Base-by-base conservation (phyloP, 2,797 vertebrate genomes). In the Glyptemys insculpta region DNA sequence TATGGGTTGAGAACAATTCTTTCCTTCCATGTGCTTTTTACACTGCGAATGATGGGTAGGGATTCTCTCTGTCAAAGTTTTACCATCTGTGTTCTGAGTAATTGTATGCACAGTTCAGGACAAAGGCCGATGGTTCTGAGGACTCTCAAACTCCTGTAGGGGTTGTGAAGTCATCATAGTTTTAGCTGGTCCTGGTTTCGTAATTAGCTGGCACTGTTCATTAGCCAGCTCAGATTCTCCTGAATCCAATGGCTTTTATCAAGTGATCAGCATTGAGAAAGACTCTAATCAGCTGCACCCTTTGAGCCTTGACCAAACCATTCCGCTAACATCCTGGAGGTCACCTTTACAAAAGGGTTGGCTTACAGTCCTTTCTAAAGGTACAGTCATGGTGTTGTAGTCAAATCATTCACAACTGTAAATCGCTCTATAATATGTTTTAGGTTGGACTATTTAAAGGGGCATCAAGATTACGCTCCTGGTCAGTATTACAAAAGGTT, bases 291-390 rank as follows among this genome's bases (percentile, higher is more conserved):
- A 80, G 25, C 88, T 1, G 9, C 84, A 87, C 44, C 90, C 96
- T 93, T 65, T 65, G 87, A 91, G 83, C 90, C 72, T 29, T 52
- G 86, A 53, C 94, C 59, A 50, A 84, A 83, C 86, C 83, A n/a
- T 49, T 6, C 86, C 78, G 54, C 34, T 2, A 2, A 83, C 12
- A 79, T 79, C 80, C n/a, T 87, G 81, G 87, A 86, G 87, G 76
- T 1, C 19, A 21, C 53, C 80, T 57, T 14, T 6, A 6, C 1
- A 57, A 47, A 74, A 31, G 89, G 59, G 53, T 90, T 81, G 27
- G 81, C 80, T 87, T 49, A 86, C 74, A 44, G 21, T 8, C 31
- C 37, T 14, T 5, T 79, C 88, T 68, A 12, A 81, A 81, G 92
- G 34, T 15, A 2, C 53, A 9, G 10, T 27, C 2, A 0, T 11